A percentile compares a stretch with the other conserved stretches of the same genome.
These are phyloP conservation scores for Tetragonisca angustula DNA, from an alignment of 2,888 invertebrate species.

Conservation along the genomic window DNA sequence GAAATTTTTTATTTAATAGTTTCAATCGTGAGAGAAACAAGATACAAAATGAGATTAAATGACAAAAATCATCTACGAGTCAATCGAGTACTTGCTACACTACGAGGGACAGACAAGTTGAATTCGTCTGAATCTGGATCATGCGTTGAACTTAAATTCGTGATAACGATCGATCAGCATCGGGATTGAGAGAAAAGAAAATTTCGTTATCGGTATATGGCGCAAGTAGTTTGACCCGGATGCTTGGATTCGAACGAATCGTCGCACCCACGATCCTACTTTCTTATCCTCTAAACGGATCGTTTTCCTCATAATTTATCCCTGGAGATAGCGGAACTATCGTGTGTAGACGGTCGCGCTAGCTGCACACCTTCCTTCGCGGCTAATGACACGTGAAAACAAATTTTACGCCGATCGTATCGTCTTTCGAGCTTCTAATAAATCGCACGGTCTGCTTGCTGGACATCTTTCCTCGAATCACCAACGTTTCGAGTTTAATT, in stretches of 20 bases:
- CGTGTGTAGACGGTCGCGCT: neutral
- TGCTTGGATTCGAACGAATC: neutral
- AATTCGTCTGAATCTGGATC: neutral
- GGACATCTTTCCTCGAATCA: no score
- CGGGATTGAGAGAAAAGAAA: neutral
- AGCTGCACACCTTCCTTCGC: conserved; percentile 3
- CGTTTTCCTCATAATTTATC: conserved; percentile 19
- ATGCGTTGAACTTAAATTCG: neutral
- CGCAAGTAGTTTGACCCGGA: neutral
- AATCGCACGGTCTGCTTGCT: conserved; percentile 51
- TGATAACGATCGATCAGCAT: neutral
- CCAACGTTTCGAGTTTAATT: neutral
- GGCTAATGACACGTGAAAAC: conserved; percentile 60
- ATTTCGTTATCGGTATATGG: neutral
- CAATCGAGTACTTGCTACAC: neutral
- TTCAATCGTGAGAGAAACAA: no score
- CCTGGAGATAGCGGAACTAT: conserved; percentile 17
- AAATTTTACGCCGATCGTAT: conserved; percentile 44
- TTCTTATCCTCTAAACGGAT: neutral
- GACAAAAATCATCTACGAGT: no score
- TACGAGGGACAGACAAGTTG: neutral
- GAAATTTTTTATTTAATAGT: no score
- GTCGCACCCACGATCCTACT: conserved; percentile 12
- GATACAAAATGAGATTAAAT: no score
- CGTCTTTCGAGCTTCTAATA: conserved; percentile 27